Conservation (phyloP, 2,888 invertebrate genomes). For the Chymomyza procnemis region DNA sequence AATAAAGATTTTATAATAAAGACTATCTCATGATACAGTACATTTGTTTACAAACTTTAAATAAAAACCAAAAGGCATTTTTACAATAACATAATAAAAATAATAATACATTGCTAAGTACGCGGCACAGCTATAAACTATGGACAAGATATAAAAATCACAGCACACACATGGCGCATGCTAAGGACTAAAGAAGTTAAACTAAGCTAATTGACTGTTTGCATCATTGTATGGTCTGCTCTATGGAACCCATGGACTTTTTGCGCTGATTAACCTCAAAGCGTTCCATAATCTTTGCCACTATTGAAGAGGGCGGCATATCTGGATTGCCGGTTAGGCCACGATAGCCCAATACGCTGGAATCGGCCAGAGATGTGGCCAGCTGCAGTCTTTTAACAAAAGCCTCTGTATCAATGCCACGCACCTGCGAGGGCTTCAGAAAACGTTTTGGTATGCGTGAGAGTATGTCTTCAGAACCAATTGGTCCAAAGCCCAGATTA, state of each 20-base stretch:
- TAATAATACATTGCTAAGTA: slow-evolving; percentile 59
- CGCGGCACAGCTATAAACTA: slow-evolving; percentile 59
- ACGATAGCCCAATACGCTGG: slow-evolving; percentile 87
- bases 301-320: slow-evolving; percentile 88
- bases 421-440: slow-evolving; percentile 87
- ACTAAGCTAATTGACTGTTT: not conserved
- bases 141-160: slow-evolving; percentile 67
- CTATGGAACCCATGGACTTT: slow-evolving; percentile 75
- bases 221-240: slow-evolving; percentile 47
- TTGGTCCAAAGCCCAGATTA: slow-evolving; percentile 89
- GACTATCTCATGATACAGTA: not conserved
- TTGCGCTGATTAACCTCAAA: slow-evolving; percentile 82
- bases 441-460: slow-evolving; percentile 90
- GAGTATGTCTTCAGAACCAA: slow-evolving; percentile 83
- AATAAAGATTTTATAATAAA: not conserved
- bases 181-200: slow-evolving; percentile 10
- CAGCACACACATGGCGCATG: slow-evolving; percentile 35
- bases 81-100: slow-evolving; percentile 21
- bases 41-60: not conserved
- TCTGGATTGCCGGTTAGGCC: slow-evolving; percentile 89
- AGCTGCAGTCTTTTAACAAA: slow-evolving; percentile 87
- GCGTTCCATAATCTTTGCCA: slow-evolving; percentile 88
- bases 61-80: not conserved
- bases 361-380: slow-evolving; percentile 85
- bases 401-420: slow-evolving; percentile 87